Base-by-base conservation (phyloP, 2,797 vertebrate species). In the Taenioides sp. region DNA sequence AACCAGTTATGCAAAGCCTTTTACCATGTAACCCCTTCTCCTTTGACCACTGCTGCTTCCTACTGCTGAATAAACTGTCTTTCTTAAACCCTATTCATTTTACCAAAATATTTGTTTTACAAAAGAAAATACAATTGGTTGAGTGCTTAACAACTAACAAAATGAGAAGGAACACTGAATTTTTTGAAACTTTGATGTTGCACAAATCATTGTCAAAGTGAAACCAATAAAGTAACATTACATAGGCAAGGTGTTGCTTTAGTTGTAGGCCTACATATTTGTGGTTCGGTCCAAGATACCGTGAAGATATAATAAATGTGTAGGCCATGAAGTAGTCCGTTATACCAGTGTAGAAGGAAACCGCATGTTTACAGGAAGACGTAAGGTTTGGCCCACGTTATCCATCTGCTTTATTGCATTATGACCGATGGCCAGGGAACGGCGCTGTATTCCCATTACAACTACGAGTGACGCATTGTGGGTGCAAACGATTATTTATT, bases 31-130 rank as follows among this genome's bases (percentile, higher is more conserved):
- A 83, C 82, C 86, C 86, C 70, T 72, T 82, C 69, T 87, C 86
- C 83, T 74, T 40, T 74, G 63, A 84, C 71, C 78, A 77, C 78
- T 78, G 54, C 82, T 79, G 73, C 84, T 78, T 57, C 81, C 82
- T 83, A 74, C 74, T 92, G 90, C 90, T 91, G 82, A 95, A 93
- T 94, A 94, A 94, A 95, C 79, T 91, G 92, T 94, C 84, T 93
- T 94, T 94, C 91, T 88, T 92, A 93, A 93, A 91, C 89, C 82
- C 79, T 55, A 92, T 84, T 34, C 83, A 87, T 84, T 81, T 80
- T 74, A 84, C 76, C 75, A 37, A 59, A 83, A 82, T 70, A 64
- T 86, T 69, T 89, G 65, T 75, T 83, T 83, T 4, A 52, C 18
- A 52, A n/a, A 54, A 16, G 58, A 23, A 50, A 28, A 40, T 2